phyloP scores from a whole-genome alignment of 2,888 invertebrate genomes.

The Thera obeliscata region DNA sequence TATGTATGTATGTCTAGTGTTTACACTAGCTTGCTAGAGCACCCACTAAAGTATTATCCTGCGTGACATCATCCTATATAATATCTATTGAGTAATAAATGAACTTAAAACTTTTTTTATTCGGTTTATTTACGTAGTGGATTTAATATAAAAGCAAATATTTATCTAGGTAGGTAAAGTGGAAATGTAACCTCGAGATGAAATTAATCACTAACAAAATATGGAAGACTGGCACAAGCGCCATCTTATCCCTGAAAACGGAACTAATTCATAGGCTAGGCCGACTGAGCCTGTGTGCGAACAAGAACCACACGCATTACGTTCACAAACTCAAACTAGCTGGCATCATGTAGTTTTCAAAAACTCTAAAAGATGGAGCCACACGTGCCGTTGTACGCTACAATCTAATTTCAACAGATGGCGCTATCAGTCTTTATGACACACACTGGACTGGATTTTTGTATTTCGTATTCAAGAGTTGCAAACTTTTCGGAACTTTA shows the following conservation, averaged over 20 bases:
- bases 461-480: not conserved
- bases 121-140: too few relatives aligned
- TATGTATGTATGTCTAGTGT: too few relatives aligned
- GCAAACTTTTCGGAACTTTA: not conserved
- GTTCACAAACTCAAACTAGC: not conserved
- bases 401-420: slow-evolving; percentile 13
- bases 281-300: not conserved
- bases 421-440: slow-evolving; percentile 10
- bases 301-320: too few relatives aligned
- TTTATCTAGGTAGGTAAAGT: too few relatives aligned
- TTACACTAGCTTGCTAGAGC: not conserved
- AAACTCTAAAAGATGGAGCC: slow-evolving; percentile 15
- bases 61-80: not conserved
- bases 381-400: not conserved
- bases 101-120: not conserved
- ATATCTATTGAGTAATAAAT: not conserved
- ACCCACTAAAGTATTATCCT: not conserved
- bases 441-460: not conserved
- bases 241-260: not conserved
- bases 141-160: too few relatives aligned
- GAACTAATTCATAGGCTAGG: not conserved
- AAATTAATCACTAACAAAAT: not conserved
- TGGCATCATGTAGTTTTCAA: not conserved
- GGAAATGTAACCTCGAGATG: too few relatives aligned
- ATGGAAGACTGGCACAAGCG: not conserved